phyloP scores from a whole-genome alignment of 2,888 invertebrate genomes.

The Arctia plantaginis region DNA sequence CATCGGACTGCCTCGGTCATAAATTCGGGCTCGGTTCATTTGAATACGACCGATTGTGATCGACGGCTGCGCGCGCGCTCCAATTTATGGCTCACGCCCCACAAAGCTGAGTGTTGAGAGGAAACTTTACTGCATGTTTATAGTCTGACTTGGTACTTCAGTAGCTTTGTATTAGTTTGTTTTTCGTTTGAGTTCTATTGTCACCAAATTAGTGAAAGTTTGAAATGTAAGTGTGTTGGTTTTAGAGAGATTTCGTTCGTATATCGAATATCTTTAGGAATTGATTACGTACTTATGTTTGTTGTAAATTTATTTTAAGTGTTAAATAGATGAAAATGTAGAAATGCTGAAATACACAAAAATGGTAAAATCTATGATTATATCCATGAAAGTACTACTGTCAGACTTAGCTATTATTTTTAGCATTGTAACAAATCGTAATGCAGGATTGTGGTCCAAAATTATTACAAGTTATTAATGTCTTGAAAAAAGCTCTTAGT shows the following conservation, averaged over 20 bases:
- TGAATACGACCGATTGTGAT: conserved; percentile 84
- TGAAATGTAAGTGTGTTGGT: not conserved
- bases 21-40: conserved; percentile 80
- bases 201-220: not conserved
- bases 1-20: conserved; percentile 72
- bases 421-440: no score
- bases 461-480: no score
- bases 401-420: no score
- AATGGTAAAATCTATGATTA: no score
- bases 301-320: no score
- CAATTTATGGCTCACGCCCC: conserved; percentile 62
- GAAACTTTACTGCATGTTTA: conserved; percentile 21
- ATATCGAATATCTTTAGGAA: no score
- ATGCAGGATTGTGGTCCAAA: no score
- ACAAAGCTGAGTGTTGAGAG: conserved; percentile 47
- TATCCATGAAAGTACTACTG: no score
- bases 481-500: no score
- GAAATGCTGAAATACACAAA: no score
- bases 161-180: conserved; percentile 9
- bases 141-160: conserved; percentile 2
- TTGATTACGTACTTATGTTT: not conserved
- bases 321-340: no score
- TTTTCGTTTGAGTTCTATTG: conserved; percentile 4
- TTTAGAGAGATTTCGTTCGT: not conserved
- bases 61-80: conserved; percentile 70